A percentile compares a stretch with the other conserved stretches of the same genome.
Evolutionary conservation across 2,113 vertebrate species (phyloP).

Genomic region (Larimichthys polyactis): DNA sequence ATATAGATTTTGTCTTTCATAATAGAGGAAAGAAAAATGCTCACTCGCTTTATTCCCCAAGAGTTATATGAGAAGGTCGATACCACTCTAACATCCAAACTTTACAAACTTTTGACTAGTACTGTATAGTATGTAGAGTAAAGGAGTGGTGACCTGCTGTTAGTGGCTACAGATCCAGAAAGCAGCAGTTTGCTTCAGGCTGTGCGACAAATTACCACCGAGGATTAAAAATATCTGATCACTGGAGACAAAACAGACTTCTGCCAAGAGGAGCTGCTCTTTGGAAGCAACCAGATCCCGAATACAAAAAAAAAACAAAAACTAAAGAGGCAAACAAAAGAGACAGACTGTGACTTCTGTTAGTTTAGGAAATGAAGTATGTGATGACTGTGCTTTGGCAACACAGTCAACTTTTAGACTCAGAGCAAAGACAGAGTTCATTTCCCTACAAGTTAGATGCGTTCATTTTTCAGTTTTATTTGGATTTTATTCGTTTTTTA

Average conservation of each 20-base stretch:
- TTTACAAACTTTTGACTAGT: too few relatives aligned
- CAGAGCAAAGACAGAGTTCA: background rate
- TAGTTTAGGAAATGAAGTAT: background rate
- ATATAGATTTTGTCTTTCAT: background rate
- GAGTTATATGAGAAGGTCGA: too few relatives aligned
- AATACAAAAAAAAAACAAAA: background rate
- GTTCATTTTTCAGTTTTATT: background rate
- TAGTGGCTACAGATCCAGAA: background rate
- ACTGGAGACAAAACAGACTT: constrained; percentile 37
- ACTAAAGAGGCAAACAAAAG: background rate
- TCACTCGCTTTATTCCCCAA: too few relatives aligned
- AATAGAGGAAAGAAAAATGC: background rate
- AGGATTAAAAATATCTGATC: constrained; percentile 51
- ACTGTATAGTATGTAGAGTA: background rate
- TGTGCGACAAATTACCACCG: constrained; percentile 32
- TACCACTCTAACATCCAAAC: too few relatives aligned
- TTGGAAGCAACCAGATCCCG: background rate
- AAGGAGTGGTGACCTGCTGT: constrained; percentile 11
- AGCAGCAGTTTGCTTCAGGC: background rate
- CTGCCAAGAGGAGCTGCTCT: constrained; percentile 2
- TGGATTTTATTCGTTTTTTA: too few relatives aligned
- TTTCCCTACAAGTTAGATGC: background rate
- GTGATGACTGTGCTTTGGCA: background rate
- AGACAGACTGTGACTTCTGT: constrained; percentile 14
- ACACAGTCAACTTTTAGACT: background rate